Percentiles rank a stretch among this genome's conserved stretches.
Evolutionary conservation across 2,888 invertebrate species (phyloP).

Genomic region (Xanthorhoe designata): DNA sequence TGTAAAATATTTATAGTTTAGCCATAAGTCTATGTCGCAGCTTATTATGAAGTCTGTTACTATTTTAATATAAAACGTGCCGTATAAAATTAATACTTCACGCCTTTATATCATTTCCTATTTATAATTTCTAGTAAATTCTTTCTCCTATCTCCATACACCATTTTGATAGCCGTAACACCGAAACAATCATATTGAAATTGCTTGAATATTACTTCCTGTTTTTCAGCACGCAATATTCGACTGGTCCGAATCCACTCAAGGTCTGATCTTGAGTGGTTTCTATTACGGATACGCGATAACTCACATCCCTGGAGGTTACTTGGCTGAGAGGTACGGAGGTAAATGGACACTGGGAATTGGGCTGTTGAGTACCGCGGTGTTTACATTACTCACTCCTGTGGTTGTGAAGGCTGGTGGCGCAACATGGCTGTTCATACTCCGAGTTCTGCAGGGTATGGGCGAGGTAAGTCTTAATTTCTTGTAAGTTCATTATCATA

Average conservation of each 20-base stretch:
- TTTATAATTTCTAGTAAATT: too few relatives aligned
- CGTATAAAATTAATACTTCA: too few relatives aligned
- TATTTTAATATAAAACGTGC: too few relatives aligned
- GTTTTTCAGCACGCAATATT: conserved; percentile 79
- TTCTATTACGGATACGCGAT: conserved; percentile 95
- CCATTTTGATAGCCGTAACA: too few relatives aligned
- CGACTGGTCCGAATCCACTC: conserved; percentile 90
- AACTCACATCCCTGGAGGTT: conserved; percentile 94
- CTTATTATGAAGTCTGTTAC: too few relatives aligned
- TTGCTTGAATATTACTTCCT: background rate
- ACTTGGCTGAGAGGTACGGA: conserved; percentile 92
- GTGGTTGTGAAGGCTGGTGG: conserved; percentile 87
- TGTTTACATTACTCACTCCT: conserved; percentile 93
- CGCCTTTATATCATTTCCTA: too few relatives aligned
- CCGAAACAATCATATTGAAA: background rate
- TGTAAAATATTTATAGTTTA: background rate
- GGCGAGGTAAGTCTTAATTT: conserved; percentile 87
- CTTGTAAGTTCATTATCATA: background rate
- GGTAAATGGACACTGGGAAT: conserved; percentile 94
- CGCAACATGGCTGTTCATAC: conserved; percentile 83
- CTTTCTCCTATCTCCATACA: background rate
- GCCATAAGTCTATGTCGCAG: background rate
- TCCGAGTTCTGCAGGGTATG: conserved; percentile 90
- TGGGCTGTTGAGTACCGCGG: conserved; percentile 92
- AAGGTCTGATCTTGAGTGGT: conserved; percentile 91